Percentiles rank a stretch among this genome's conserved stretches.
These are phyloP conservation scores for Pentalonia nigronervosa DNA, from an alignment of 1,140 invertebrate species.

Conservation along the genomic window DNA sequence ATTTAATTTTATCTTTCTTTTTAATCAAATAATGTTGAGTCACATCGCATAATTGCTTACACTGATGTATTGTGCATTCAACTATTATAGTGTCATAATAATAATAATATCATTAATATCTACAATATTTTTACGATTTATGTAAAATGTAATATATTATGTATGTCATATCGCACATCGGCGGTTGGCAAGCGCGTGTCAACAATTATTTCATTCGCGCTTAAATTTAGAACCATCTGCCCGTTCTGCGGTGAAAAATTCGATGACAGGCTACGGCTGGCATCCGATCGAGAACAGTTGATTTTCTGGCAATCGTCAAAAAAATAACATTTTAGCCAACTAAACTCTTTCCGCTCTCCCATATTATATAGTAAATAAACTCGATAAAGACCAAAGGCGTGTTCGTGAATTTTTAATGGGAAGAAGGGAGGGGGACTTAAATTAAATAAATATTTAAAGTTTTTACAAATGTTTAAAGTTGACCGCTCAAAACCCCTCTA, in stretches of 20 bases:
- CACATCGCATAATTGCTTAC: background rate
- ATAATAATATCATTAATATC: background rate
- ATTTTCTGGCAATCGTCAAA: slow-evolving; percentile 30
- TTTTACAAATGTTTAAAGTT: no score
- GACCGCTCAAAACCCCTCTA: no score
- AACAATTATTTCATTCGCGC: background rate
- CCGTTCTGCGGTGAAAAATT: background rate
- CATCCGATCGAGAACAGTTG: background rate
- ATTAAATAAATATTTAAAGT: no score
- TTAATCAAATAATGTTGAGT: background rate
- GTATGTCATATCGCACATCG: background rate
- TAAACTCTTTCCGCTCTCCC: background rate
- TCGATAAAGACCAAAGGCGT: background rate
- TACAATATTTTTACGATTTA: background rate
- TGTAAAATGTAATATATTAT: background rate
- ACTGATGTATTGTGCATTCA: background rate
- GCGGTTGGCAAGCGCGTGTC: background rate
- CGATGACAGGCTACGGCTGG: background rate
- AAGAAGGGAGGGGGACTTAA: no score
- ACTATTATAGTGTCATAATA: background rate
- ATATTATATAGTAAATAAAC: background rate
- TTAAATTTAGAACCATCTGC: slow-evolving; percentile 30
- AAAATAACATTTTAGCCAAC: background rate
- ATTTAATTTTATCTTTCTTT: background rate
- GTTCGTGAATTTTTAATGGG: no score